Evolutionary conservation across 2,888 invertebrate genomes (phyloP).

Genomic region (Agriopis aurantiaria): DNA sequence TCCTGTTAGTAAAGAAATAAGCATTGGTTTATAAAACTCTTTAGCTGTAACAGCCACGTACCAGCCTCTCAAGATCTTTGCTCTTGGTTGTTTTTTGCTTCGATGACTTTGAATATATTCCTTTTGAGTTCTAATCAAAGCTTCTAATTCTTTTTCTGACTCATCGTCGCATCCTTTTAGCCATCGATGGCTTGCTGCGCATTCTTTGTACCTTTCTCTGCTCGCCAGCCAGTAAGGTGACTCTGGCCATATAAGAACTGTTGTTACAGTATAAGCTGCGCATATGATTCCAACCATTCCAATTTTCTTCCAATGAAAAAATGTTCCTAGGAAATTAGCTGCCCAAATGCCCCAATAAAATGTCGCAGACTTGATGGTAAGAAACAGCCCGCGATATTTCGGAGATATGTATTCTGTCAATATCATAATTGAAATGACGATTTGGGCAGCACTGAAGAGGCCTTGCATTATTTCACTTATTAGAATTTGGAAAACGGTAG

Average conservation of each 20-base stretch:
- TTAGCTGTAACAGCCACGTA: constrained; percentile 37
- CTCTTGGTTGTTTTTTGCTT: constrained; percentile 9
- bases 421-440: constrained; percentile 44
- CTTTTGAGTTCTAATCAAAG: constrained; percentile 51
- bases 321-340: constrained; percentile 55
- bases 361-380: constrained; percentile 52
- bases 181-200: constrained; percentile 54
- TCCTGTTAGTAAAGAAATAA: constrained; percentile 45
- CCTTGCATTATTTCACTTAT: constrained; percentile 51
- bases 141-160: constrained; percentile 56
- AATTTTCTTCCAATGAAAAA: constrained; percentile 54
- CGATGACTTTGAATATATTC: constrained; percentile 40
- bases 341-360: constrained; percentile 56
- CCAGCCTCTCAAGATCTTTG: constrained; percentile 23
- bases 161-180: constrained; percentile 55
- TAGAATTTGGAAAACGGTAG: constrained; percentile 47
- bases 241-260: constrained; percentile 52
- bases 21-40: constrained; percentile 58
- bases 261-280: constrained; percentile 39
- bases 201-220: constrained; percentile 54
- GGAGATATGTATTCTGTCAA: constrained; percentile 57
- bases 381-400: constrained; percentile 54
- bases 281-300: constrained; percentile 44
- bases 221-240: constrained; percentile 64
- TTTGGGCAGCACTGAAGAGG: constrained; percentile 50